These are phyloP conservation scores for Camelus bactrianus DNA, from an alignment of 2,113 vertebrate genomes.

Conservation along the genomic window DNA sequence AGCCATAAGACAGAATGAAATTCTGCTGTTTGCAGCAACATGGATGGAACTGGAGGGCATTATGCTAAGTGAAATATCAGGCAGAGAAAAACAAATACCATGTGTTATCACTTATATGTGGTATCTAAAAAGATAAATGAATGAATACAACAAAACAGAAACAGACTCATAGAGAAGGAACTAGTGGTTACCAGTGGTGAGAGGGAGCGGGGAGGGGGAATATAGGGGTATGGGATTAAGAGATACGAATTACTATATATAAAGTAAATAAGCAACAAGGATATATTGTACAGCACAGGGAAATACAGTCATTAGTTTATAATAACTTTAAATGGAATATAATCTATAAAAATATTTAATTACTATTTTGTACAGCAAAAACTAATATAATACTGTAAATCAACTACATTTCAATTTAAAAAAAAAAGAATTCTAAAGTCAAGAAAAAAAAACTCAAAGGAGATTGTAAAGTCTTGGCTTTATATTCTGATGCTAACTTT, in stretches of 20 bases:
- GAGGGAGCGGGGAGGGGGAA: background rate
- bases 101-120: background rate
- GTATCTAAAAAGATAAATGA: background rate
- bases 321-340: background rate
- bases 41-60: too few relatives aligned
- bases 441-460: background rate
- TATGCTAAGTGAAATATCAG: background rate
- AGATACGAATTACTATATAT: background rate
- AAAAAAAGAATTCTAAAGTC: background rate
- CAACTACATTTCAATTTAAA: background rate
- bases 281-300: background rate
- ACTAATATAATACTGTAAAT: background rate
- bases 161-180: background rate
- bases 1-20: too few relatives aligned
- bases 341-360: background rate
- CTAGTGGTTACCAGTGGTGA: background rate
- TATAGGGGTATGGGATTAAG: background rate
- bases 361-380: background rate
- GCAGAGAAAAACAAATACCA: background rate
- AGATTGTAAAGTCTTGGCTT: background rate
- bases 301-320: background rate
- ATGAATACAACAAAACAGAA: background rate
- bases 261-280: background rate
- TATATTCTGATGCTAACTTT: slow-evolving; percentile 25
- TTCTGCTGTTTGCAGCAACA: too few relatives aligned